Base-by-base conservation (phyloP, 2,797 vertebrate genomes). In the Takifugu ocellatus region DNA sequence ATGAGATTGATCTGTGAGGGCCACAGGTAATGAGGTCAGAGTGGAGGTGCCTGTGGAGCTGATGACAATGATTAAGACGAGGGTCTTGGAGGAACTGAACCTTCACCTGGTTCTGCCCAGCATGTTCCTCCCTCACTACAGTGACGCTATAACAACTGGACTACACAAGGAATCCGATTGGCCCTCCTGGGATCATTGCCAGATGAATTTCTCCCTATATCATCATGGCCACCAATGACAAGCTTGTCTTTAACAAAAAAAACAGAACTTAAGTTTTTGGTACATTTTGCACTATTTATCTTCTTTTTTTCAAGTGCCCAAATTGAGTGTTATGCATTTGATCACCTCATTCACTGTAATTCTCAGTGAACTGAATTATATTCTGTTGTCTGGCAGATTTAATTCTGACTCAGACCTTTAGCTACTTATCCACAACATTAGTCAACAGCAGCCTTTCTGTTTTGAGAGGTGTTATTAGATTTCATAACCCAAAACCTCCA, bases 61-160 rank as follows among this genome's bases (percentile, higher is more conserved):
- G 80, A 85, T 70, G 79, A 79, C 75, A 76, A 55, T 83, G 75
- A 84, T 84, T 81, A 82, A 80, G 72, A 69, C 66, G 39, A 56
- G 49, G 61, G 59, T 56, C 69, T 70, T 57, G 60, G 45, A 74
- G 45, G 72, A 62, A 65, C 56, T 77, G 78, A 82, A 84, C 74
- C 77, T 82, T 83, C 68, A 70, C 74, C 63, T 50, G 62, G 53
- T 75, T 68, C 63, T 66, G 5, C 44, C 67, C 61, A 61, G 65
- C 72, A 59, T 6, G 24, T 61, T 56, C 53, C 61, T 54, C 59
- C 72, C 63, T 63, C 49, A 54, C 70, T 73, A 68, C 70, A 59
- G 27, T 14, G 26, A 55, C 10, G 31, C 31, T 10, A 1, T 10
- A 10, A 33, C 31, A 10, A 11, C 31, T 39, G 36, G 36, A 10